A percentile compares a stretch with the other conserved stretches of the same genome.
Evolutionary conservation across 1,140 invertebrate species (phyloP).

Genomic region (Aphaenogaster floridana): DNA sequence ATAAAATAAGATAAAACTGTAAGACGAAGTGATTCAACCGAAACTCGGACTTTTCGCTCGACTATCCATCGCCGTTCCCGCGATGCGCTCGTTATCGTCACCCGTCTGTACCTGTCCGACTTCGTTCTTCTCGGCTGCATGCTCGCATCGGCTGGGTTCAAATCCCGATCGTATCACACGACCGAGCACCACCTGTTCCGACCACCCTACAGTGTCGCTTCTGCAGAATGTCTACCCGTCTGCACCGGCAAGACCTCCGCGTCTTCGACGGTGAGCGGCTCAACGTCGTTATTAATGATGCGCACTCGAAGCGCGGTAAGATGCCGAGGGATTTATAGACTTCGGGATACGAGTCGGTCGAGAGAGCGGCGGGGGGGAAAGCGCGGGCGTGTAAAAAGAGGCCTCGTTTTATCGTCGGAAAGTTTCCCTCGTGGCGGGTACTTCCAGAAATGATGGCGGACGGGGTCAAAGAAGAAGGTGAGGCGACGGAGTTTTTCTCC

Average conservation of each 20-base stretch:
- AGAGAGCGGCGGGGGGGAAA: conserved; percentile 14
- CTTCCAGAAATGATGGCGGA: conserved; percentile 68
- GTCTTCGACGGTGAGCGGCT: conserved; percentile 61
- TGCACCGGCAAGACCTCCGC: conserved; percentile 32
- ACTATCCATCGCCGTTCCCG: neutral
- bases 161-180: conserved; percentile 16
- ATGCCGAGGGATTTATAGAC: conserved; percentile 75
- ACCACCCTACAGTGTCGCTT: neutral
- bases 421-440: conserved; percentile 72
- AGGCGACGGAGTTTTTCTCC: conserved; percentile 37
- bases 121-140: conserved; percentile 20
- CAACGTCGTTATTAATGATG: conserved; percentile 80
- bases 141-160: neutral
- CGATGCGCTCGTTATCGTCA: conserved; percentile 22
- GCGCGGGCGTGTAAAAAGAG: conserved; percentile 74
- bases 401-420: conserved; percentile 75
- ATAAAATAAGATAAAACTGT: conserved; percentile 4
- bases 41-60: neutral
- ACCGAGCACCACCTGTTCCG: conserved; percentile 36
- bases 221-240: neutral
- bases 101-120: conserved; percentile 23
- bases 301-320: conserved; percentile 72
- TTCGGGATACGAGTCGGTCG: conserved; percentile 54
- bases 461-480: conserved; percentile 57
- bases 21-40: neutral